Base-by-base conservation (phyloP, 2,113 vertebrate genomes). In the Saiga tatarica region DNA sequence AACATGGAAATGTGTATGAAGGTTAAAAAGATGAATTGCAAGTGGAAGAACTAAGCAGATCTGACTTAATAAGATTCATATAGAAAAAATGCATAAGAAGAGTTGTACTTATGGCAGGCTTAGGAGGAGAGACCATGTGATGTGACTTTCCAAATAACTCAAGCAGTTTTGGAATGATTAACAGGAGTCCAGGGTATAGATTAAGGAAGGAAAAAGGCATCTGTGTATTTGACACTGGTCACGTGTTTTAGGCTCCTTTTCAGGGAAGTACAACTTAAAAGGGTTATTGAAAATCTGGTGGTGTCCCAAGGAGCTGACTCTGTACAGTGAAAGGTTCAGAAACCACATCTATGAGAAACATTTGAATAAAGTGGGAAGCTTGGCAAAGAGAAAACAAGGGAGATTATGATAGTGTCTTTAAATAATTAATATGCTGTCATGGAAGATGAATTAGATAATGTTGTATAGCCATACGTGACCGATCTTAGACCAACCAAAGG, bases 371-470 rank as follows among this genome's bases (percentile, higher is more conserved):
- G 50, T 64, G 7, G 17, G 17, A 91, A 39, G 45, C 25, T 82
- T 87, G n/a, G 57, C 59, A 94, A 83, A 94, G 42, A 82, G n/a
- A 91, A 90, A 76, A 97, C 88, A 97, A 89, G 86, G 39, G 14
- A 91, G 45, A 94, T 84, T 95, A 84, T 93, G 84, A 81, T 79
- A 74, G 89, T 91, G 60, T 90, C 53, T 83, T 95, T 97, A 96
- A 97, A 97, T 97, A 97, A 97, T 96, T 97, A 96, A 98, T 96
- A 97, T 45, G 62, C 62, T 97, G 91, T 93, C 89, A 83, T 16
- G 52, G 93, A 96, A 97, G 89, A 97, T 95, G 79, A 97, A 97
- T 95, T 97, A 91, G 62, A 96, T 60, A 97, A 97, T 95, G 84
- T 85, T 90, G 33, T 53, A 87, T 71, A 95, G 81, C 8, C 81